These are phyloP conservation scores for Sebastolobus alascanus DNA, from an alignment of 2,797 vertebrate genomes.

Conservation along the genomic window DNA sequence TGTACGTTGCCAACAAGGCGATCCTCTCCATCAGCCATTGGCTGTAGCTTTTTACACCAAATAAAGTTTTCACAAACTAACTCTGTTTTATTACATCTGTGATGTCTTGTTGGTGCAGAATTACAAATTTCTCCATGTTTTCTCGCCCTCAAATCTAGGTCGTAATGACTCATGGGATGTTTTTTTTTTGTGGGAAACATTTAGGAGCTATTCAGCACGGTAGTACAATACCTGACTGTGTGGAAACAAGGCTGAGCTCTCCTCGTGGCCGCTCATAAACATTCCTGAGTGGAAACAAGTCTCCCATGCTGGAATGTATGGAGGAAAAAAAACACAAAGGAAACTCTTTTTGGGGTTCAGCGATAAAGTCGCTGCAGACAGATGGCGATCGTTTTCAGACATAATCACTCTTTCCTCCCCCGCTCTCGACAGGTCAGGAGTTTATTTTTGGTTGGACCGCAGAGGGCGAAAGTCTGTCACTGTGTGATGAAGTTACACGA, in stretches of 20 bases:
- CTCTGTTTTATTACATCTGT: neutral
- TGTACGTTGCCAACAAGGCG: constrained; percentile 7
- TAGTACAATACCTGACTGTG: constrained; percentile 39
- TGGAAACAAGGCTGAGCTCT: constrained; percentile 28
- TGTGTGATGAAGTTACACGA: neutral
- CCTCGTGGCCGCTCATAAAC: constrained; percentile 37
- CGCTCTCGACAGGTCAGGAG: constrained; percentile 2
- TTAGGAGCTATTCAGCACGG: constrained; percentile 1
- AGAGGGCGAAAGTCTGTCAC: neutral
- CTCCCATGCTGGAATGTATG: constrained; percentile 20
- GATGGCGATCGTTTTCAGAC: constrained; percentile 10
- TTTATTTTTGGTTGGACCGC: constrained; percentile 7
- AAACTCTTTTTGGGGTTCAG: constrained; percentile 25
- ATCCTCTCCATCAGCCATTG: neutral
- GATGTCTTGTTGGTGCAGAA: neutral
- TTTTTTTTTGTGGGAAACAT: constrained; percentile 2
- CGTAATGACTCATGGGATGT: constrained; percentile 14
- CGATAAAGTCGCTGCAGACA: constrained; percentile 37
- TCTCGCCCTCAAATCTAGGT: constrained; percentile 25
- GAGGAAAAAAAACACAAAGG: constrained; percentile 1
- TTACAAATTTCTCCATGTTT: neutral
- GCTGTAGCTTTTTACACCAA: constrained; percentile 19
- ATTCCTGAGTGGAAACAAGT: constrained; percentile 45
- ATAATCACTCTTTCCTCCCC: constrained; percentile 15
- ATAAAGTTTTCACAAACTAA: constrained; percentile 25